phyloP scores from a whole-genome alignment of 2,113 vertebrate genomes.

The Anolis sagrei region DNA sequence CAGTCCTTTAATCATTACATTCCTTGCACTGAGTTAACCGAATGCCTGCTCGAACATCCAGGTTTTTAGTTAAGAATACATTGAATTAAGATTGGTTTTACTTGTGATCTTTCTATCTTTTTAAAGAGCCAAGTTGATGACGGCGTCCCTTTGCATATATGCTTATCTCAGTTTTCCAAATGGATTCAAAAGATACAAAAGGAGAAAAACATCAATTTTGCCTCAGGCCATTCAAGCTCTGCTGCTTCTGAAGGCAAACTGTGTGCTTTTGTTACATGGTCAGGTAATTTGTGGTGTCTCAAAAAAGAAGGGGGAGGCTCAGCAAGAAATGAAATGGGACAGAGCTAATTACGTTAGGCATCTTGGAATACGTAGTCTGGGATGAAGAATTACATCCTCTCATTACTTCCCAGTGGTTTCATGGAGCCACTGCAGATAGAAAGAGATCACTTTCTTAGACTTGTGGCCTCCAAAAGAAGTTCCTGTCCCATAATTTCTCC shows the following conservation, averaged over 20 bases:
- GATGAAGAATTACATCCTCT: not conserved
- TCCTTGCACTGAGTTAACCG: no score
- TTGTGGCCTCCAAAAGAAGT: not conserved
- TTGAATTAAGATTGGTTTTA: not conserved
- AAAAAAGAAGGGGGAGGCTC: no score
- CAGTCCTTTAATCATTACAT: no score
- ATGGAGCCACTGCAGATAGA: not conserved
- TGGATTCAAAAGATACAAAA: slow-evolving; percentile 88
- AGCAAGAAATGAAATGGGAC: not conserved
- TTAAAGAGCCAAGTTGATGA: slow-evolving; percentile 88
- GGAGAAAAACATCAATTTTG: slow-evolving; percentile 83
- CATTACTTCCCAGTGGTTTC: no score
- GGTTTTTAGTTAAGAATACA: not conserved
- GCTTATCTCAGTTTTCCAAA: slow-evolving; percentile 88
- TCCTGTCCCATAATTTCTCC: not conserved
- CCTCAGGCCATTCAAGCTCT: slow-evolving; percentile 39
- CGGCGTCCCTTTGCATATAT: slow-evolving; percentile 89
- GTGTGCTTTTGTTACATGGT: slow-evolving; percentile 94
- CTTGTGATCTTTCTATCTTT: not conserved
- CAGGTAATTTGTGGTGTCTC: slow-evolving; percentile 79
- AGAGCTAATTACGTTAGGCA: not conserved
- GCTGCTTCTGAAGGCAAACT: slow-evolving; percentile 69
- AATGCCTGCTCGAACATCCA: no score
- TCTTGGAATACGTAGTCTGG: not conserved
- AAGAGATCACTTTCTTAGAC: not conserved